These are phyloP conservation scores for Acipenser ruthenus DNA, from an alignment of 2,797 vertebrate species.

Conservation along the genomic window DNA sequence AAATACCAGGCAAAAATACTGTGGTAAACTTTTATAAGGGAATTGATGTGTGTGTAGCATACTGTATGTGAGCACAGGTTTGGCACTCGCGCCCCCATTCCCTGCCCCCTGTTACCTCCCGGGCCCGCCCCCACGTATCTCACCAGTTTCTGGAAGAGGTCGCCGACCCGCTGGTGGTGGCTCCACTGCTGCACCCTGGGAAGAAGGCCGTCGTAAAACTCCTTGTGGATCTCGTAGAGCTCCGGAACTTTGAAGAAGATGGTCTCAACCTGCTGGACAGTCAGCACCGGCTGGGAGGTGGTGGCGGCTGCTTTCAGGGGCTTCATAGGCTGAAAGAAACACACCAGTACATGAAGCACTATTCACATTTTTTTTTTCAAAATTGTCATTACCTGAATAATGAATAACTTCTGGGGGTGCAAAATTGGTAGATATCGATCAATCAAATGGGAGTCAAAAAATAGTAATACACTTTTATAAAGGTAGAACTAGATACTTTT, in stretches of 20 bases:
- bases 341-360: no score
- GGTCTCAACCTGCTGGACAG: slow-evolving; percentile 88
- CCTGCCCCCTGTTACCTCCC: neutral
- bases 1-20: no score
- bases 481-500: no score
- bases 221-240: slow-evolving; percentile 93
- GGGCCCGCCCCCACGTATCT: slow-evolving; percentile 26
- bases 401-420: no score
- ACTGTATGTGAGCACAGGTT: neutral
- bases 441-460: no score
- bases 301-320: slow-evolving; percentile 91
- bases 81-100: neutral
- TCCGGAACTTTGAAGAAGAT: slow-evolving; percentile 99
- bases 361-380: no score
- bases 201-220: slow-evolving; percentile 87
- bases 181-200: slow-evolving; percentile 93
- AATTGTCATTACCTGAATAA: no score
- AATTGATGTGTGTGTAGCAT: neutral
- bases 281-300: slow-evolving; percentile 91
- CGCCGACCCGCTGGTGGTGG: slow-evolving; percentile 89
- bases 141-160: slow-evolving; percentile 97
- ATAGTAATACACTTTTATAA: no score
- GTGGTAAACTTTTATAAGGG: no score
- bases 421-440: no score
- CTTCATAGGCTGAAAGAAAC: slow-evolving; percentile 82